Evolutionary conservation across 2,888 invertebrate species (phyloP).

Genomic region (Drosophila suboccidentalis): DNA sequence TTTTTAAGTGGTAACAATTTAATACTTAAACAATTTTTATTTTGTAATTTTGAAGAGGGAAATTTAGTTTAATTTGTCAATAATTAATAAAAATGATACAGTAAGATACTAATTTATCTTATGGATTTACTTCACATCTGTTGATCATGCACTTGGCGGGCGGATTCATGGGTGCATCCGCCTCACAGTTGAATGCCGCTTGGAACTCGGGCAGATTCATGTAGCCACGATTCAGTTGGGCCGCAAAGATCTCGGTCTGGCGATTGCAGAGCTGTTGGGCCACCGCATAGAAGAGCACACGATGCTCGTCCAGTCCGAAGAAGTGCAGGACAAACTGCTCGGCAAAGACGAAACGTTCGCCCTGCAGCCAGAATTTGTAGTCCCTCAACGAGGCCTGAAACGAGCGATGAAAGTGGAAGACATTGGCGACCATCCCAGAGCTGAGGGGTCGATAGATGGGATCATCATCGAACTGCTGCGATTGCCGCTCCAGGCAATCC

Average conservation of each 20-base stretch:
- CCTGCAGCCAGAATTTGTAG: constrained; percentile 83
- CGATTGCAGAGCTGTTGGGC: constrained; percentile 82
- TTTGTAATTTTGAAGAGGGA: no score
- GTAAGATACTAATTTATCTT: background rate
- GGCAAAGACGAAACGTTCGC: constrained; percentile 82
- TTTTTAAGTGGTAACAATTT: no score
- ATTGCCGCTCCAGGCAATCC: constrained; percentile 80
- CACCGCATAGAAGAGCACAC: constrained; percentile 82
- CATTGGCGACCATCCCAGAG: constrained; percentile 60
- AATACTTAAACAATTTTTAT: no score
- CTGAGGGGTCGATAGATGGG: constrained; percentile 60
- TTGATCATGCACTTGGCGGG: constrained; percentile 77
- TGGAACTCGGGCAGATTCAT: constrained; percentile 83
- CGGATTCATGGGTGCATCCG: constrained; percentile 80
- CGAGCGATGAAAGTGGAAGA: constrained; percentile 78
- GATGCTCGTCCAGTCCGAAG: constrained; percentile 74
- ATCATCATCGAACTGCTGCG: constrained; percentile 63
- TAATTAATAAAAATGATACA: no score
- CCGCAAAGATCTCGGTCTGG: constrained; percentile 64
- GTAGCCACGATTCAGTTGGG: constrained; percentile 80
- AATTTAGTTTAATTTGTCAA: no score
- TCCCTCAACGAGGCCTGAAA: constrained; percentile 75
- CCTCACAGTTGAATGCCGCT: constrained; percentile 75
- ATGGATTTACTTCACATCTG: constrained; percentile 25
- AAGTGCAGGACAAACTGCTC: constrained; percentile 81